Base-by-base conservation (phyloP, 2,113 vertebrate genomes). In the Manacus vitellinus region DNA sequence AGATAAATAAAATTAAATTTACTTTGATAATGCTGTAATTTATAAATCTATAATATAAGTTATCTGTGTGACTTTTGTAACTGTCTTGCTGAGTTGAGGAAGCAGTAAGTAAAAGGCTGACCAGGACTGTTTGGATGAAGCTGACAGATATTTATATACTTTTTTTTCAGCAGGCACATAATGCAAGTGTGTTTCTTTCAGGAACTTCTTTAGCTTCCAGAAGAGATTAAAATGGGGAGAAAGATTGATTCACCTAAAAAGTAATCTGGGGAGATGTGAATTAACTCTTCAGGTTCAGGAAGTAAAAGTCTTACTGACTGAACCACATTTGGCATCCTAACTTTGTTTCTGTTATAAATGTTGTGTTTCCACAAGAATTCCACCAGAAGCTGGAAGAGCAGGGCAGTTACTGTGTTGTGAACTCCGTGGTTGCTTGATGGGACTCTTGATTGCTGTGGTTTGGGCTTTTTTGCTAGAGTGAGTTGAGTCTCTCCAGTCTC, bases 401-500 rank as follows among this genome's bases (percentile, higher is more conserved):
- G 46, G 23, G 41, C 19, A 46, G n/a, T 7, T 27, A 5, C 27
- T 24, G 27, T 31, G 25, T 25, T 52, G 14, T 9, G 16, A 52
- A 28, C 51, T 27, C 27, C 6, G 8, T 1, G 1, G 24, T 10
- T 56, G 15, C 63, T 61, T 8, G 0, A 1, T 24, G 54, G 19
- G 19, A 10, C n/a, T 79, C 28, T 12, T 37, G 4, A 0, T 37
- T 0, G 0, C 35, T 55, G 4, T 23, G 6, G 1, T 51, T 44
- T 33, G 14, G 6, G 49, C 8, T 43, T 23, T n/a, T 52, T 35
- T 65, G 31, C 22, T 31, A 16, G 43, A 37, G 11, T 17, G 17
- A 17, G 4, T 2, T 8, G 33, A 33, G 28, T 25, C 14, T 62
- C 25, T 62, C 17, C 17, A 18, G 28, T 30, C 11, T 49, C 25